phyloP scores from a whole-genome alignment of 1,140 invertebrate species.

The Hypsibius dujardini region DNA sequence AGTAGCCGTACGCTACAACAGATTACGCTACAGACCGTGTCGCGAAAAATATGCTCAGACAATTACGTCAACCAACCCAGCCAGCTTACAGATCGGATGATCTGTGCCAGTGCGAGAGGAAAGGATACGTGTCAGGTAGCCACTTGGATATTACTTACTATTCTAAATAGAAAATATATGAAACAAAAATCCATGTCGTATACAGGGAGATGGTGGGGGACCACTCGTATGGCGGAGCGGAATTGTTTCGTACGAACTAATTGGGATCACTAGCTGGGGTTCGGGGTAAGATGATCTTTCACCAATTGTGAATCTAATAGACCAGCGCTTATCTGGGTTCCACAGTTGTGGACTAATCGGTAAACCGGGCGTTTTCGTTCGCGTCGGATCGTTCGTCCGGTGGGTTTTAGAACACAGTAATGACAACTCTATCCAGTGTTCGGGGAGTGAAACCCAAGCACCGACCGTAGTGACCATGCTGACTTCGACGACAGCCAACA shows the following conservation, averaged over 20 bases:
- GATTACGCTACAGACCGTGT: background rate
- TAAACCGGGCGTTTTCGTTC: background rate
- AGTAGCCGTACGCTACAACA: background rate
- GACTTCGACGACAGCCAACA: too few species aligned
- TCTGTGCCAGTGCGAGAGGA: constrained; percentile 65
- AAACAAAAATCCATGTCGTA: too few species aligned
- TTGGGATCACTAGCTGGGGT: background rate
- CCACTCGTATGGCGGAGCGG: background rate
- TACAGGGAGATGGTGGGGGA: background rate
- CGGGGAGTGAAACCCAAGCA: too few species aligned
- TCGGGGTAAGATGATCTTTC: background rate
- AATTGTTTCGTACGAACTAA: background rate
- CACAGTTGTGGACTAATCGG: background rate
- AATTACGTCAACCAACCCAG: background rate
- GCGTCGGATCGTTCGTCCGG: background rate
- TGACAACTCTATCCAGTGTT: too few species aligned
- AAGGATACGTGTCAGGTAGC: constrained; percentile 66
- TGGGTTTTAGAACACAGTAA: background rate
- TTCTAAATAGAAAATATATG: too few species aligned
- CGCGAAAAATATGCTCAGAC: background rate
- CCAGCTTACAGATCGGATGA: constrained; percentile 25
- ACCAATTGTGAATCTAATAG: too few species aligned
- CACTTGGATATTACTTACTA: background rate
- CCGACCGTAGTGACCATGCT: too few species aligned
- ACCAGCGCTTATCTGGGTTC: background rate